Evolutionary conservation across 2,888 invertebrate species (phyloP).

Genomic region (Dysmachus trigonus): DNA sequence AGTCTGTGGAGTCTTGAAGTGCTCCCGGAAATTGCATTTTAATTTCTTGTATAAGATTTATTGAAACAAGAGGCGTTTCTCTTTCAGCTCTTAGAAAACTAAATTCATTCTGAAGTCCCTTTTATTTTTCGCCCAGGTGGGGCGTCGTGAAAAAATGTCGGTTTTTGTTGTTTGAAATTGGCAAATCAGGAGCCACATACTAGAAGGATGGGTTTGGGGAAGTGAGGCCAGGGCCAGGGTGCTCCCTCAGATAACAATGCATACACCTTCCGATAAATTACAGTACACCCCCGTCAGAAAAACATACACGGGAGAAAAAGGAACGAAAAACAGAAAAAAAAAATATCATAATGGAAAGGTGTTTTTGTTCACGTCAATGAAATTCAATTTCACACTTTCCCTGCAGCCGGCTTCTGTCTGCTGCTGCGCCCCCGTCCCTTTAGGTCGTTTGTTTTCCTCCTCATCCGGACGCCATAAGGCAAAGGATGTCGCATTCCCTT

Average conservation of each 20-base stretch:
- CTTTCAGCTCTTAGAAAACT: neutral
- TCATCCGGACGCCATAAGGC: constrained; percentile 18
- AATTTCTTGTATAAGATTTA: neutral
- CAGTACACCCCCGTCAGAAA: neutral
- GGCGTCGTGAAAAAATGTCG: neutral
- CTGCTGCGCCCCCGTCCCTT: neutral
- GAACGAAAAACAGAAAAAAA: neutral
- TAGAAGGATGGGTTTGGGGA: neutral
- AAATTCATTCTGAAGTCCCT: neutral
- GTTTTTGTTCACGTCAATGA: constrained; percentile 29
- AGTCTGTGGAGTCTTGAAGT: neutral
- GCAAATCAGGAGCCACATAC: neutral
- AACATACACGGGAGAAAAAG: neutral
- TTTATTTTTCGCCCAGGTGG: neutral
- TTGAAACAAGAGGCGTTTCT: neutral
- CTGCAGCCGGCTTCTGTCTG: constrained; percentile 14
- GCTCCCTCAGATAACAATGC: neutral
- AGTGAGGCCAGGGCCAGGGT: neutral
- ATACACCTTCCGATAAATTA: neutral
- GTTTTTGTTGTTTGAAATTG: neutral
- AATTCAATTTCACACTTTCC: constrained; percentile 41
- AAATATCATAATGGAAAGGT: neutral
- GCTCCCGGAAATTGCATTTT: neutral
- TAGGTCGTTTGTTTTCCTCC: neutral
- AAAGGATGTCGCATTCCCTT: constrained; percentile 21